Percentiles rank a stretch among this genome's conserved stretches.
phyloP scores from a whole-genome alignment of 1,140 invertebrate genomes.

The Hermatobates lingyangjiaoensis region DNA sequence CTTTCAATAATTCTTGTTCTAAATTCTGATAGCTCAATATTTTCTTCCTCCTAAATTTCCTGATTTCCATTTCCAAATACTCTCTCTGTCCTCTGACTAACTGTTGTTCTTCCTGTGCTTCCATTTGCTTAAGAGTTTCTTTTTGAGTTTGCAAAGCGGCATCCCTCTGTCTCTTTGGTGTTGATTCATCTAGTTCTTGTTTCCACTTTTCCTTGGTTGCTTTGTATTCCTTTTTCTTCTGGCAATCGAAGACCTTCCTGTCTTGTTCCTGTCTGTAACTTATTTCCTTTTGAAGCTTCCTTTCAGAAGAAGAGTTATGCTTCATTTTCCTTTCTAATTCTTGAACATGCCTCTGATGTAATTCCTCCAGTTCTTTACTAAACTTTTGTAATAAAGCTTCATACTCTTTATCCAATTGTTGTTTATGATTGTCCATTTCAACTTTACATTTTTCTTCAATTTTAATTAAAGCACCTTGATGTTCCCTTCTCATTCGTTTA shows the following conservation, averaged over 20 bases:
- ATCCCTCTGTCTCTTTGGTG: slow-evolving; percentile 79
- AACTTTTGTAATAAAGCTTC: slow-evolving; percentile 79
- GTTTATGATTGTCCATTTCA: slow-evolving; percentile 93
- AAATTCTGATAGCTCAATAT: slow-evolving; percentile 68
- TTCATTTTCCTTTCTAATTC: slow-evolving; percentile 78
- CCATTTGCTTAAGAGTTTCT: slow-evolving; percentile 75
- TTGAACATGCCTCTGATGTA: slow-evolving; percentile 71
- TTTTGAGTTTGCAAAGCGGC: slow-evolving; percentile 62
- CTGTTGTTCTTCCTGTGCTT: slow-evolving; percentile 74
- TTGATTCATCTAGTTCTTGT: slow-evolving; percentile 77
- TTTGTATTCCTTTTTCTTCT: slow-evolving; percentile 96
- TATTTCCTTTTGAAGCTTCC: slow-evolving; percentile 87
- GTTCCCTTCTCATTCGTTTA: slow-evolving; percentile 90
- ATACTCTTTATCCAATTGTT: slow-evolving; percentile 89
- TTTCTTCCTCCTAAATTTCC: slow-evolving; percentile 81
- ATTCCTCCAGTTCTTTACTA: slow-evolving; percentile 76
- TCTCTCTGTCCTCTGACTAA: slow-evolving; percentile 73
- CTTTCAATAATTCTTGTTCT: slow-evolving; percentile 76
- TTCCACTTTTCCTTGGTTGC: slow-evolving; percentile 93
- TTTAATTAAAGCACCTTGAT: slow-evolving; percentile 76
- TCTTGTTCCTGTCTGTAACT: slow-evolving; percentile 74
- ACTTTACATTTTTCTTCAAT: slow-evolving; percentile 87
- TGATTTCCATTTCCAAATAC: slow-evolving; percentile 77
- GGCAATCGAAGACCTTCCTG: slow-evolving; percentile 66
- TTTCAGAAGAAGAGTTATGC: slow-evolving; percentile 72